Conservation (phyloP, 2,797 vertebrate species). For the Cyclura pinguis region DNA sequence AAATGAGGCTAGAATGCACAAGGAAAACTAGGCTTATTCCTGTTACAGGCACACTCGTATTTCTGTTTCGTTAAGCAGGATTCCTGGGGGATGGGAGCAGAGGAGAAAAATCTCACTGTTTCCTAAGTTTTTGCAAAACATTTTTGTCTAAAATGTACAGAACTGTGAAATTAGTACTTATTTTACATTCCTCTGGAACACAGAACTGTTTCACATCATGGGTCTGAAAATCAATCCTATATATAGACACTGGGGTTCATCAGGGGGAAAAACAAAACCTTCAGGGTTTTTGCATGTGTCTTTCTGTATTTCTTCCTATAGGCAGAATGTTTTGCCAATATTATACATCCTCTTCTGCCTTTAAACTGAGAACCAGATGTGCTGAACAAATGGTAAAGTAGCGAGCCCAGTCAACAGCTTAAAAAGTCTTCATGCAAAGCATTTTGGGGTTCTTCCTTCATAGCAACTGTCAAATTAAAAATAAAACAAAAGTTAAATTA, state of each 20-base stretch:
- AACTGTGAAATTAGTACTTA: not conserved
- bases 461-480: constrained; percentile 36
- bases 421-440: not conserved
- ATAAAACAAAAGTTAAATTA: constrained; percentile 3
- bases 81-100: not conserved
- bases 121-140: not conserved
- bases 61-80: not conserved
- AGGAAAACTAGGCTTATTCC: not conserved
- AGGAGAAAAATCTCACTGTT: not conserved
- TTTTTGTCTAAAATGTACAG: not conserved
- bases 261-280: not conserved
- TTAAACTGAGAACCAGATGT: constrained; percentile 32
- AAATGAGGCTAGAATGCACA: not conserved
- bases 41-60: not conserved
- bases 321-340: not conserved
- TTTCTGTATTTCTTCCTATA: constrained; percentile 25
- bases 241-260: not conserved
- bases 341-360: not conserved
- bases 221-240: not conserved
- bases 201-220: not conserved
- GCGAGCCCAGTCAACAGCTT: constrained; percentile 26
- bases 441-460: not conserved
- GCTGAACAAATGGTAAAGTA: constrained; percentile 23
- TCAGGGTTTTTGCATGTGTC: not conserved
- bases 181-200: not conserved